Evolutionary conservation across 2,797 vertebrate species (phyloP), one percentile per base, ranked within the genome.

Genomic region (Cuniculus paca): DNA sequence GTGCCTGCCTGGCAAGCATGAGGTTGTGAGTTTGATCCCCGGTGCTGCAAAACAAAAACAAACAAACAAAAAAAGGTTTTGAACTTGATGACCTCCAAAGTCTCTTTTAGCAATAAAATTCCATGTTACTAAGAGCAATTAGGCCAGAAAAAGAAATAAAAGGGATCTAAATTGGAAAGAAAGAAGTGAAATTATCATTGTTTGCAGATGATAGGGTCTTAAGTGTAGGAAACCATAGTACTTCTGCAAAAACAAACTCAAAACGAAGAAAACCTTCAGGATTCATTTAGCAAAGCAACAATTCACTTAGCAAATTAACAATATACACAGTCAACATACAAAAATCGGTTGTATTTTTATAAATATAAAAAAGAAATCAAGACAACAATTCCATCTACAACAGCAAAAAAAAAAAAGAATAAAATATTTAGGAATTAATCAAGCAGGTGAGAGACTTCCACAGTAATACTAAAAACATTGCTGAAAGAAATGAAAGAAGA

Each of bases 101-200:
- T 94, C 56, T 91, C 72, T 68, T 91, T 90, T 36, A 87, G 58
- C 26, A 77, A 77, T 90, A 88, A 87, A 91, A 83, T 77, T 95
- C 36, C 68, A 80, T 75, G 58, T 20, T 80, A 81, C 24, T 10
- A 65, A 48, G 31, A 60, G 26, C 7, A 85, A 74, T 74, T 85
- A 85, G 34, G 17, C 17, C 34, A 68, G 8, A 36, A 48, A 86
- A 81, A 58, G 24, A 86, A 50, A 81, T 58, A 84, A 34, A 83
- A 74, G 39, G 28, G 16, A 86, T 52, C 11, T 42, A 93, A 86
- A 22, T 7, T 65, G 8, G 20, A 80, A 90, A 95, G 34, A 75
- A 60, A 77, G 20, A 85, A 81, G 19, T 80, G 74, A 80, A 85
- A 58, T 56, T 13, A 87, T 61, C 54, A 86, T 36, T 85, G 28